These are phyloP conservation scores for Troilus luridus DNA, from an alignment of 2,888 invertebrate species.

Conservation along the genomic window DNA sequence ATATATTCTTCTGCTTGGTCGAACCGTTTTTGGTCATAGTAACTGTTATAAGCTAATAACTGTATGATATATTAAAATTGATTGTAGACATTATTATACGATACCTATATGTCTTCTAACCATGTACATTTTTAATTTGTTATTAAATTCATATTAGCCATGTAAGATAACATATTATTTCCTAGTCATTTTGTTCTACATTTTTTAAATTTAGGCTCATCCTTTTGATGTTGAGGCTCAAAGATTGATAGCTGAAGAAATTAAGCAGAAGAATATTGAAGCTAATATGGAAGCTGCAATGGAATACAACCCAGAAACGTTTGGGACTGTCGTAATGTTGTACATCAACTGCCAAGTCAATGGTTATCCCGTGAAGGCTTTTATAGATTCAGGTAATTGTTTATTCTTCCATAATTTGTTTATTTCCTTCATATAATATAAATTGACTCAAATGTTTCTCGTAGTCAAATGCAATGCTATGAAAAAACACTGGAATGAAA, in stretches of 20 bases:
- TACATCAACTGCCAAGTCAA: conserved; percentile 98
- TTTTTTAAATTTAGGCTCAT: conserved; percentile 77
- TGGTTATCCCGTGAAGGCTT: conserved; percentile 96
- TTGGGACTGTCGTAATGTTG: conserved; percentile 97
- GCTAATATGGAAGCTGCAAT: conserved; percentile 99
- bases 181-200: not conserved
- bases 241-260: conserved; percentile 94
- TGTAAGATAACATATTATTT: not conserved
- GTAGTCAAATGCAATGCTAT: too few relatives aligned
- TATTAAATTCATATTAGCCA: not conserved
- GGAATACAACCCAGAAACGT: conserved; percentile 98
- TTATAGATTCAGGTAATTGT: conserved; percentile 90
- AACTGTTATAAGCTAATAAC: too few relatives aligned
- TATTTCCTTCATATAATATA: too few relatives aligned
- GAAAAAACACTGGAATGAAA: too few relatives aligned
- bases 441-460: too few relatives aligned
- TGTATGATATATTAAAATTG: too few relatives aligned
- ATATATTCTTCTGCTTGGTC: too few relatives aligned
- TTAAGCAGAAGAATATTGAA: conserved; percentile 95
- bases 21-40: too few relatives aligned
- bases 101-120: too few relatives aligned
- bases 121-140: not conserved
- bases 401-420: not conserved
- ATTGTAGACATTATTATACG: too few relatives aligned
- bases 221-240: conserved; percentile 97